Base-by-base conservation (phyloP, 92 coral and sea anemone species). In the Nematostella vectensis region DNA sequence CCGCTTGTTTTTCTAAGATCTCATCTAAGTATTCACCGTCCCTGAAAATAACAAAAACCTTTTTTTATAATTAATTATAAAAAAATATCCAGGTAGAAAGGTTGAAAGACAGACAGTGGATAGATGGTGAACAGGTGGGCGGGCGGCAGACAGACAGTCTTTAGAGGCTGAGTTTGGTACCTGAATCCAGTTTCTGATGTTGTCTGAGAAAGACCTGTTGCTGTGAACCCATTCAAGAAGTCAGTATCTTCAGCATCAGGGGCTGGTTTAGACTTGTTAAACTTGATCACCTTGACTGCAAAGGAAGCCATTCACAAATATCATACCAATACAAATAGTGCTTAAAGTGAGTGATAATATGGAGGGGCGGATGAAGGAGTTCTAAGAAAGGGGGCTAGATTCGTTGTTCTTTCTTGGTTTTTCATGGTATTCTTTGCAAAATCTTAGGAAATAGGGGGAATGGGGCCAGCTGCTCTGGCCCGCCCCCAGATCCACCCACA, bases 1-100 rank as follows among this genome's bases (percentile, higher is more conserved):
- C 98, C 16, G 95, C 98, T 60, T 91, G 98, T 61, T 91, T 91
- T 47, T 91, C 98, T 61, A 91, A 58, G 12, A 91, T 87, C 37
- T 78, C 84, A 33, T 81, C 85, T 16, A 83, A 63, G 58, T 76
- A 71, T 49, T 71, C 88, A 45, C 75, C 78, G 51, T 85, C 93
- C 67, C 98, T 85, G 26, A 16, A 50, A 54, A 54, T 21, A 25
- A 20, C 26, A 30, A 44, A 2, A 6, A 33, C n/a, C n/a, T n/a
- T 33, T 33, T 15, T 6, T 33, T 15, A 33, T 6, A 6, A 33
- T 33, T 33, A 33, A 33, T 33, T 33, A n/a, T n/a, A n/a, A 33
- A 15, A 33, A 33, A 33, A 33, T 33, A 33, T 33, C 40, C 40
- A 33, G n/a, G n/a, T n/a, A n/a, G n/a, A n/a, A n/a, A n/a, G n/a